A percentile compares a stretch with the other conserved stretches of the same genome.
Evolutionary conservation across 2,113 vertebrate genomes (phyloP).

Genomic region (Mobula hypostoma): DNA sequence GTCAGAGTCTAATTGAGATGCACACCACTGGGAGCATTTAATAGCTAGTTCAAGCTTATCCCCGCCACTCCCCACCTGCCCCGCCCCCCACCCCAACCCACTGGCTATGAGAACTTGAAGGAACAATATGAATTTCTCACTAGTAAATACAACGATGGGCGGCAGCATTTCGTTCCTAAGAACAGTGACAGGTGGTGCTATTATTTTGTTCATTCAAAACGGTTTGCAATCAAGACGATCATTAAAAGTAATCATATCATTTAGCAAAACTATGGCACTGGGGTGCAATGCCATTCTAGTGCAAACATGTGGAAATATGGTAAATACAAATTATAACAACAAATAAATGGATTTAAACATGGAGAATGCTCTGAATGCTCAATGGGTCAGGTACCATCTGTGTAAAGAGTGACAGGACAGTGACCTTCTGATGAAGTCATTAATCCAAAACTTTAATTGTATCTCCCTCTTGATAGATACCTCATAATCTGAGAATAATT

Average conservation of each 20-base stretch:
- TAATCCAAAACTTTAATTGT: too few relatives aligned
- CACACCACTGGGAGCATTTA: too few relatives aligned
- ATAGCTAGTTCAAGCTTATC: too few relatives aligned
- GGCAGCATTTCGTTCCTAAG: neutral
- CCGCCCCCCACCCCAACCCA: too few relatives aligned
- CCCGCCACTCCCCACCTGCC: too few relatives aligned
- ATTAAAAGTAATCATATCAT: neutral
- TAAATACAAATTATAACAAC: neutral
- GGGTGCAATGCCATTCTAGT: neutral
- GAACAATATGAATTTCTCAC: neutral
- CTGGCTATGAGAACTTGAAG: too few relatives aligned
- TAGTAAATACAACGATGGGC: neutral
- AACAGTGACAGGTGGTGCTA: conserved; percentile 5
- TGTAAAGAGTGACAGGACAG: too few relatives aligned
- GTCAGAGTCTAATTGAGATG: too few relatives aligned
- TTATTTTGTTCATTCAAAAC: neutral
- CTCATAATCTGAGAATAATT: too few relatives aligned
- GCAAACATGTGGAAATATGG: neutral
- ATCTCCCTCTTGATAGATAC: too few relatives aligned
- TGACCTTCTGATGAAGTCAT: too few relatives aligned
- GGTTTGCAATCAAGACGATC: neutral
- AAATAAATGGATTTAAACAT: neutral
- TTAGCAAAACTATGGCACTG: neutral
- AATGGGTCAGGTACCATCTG: too few relatives aligned
- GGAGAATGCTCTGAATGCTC: neutral